These are phyloP conservation scores for Stegodyphus mimosarum DNA, from an alignment of 1,140 invertebrate species.

Conservation along the genomic window DNA sequence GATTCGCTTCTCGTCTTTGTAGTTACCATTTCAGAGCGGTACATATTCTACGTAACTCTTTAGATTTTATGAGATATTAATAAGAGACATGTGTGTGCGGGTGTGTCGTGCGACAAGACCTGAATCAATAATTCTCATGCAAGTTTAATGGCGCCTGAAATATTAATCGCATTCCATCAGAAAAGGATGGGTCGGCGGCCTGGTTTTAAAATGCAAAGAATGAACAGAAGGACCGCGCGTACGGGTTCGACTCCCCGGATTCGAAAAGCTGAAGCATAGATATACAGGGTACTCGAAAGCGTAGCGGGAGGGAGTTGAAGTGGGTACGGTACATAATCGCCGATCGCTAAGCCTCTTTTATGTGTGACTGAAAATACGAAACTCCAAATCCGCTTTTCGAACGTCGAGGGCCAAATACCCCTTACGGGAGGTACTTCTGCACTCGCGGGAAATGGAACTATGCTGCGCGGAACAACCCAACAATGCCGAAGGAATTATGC, in stretches of 20 bases:
- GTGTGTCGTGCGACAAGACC: constrained; percentile 11
- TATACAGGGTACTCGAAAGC: constrained; percentile 12
- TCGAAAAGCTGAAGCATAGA: constrained; percentile 44
- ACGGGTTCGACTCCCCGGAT: constrained; percentile 14
- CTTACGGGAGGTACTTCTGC: constrained; percentile 40
- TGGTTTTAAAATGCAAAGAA: constrained; percentile 60
- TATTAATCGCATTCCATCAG: constrained; percentile 57
- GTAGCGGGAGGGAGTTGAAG: constrained; percentile 28
- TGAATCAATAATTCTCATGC: constrained; percentile 51
- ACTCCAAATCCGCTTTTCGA: constrained; percentile 59
- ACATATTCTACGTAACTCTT: constrained; percentile 23
- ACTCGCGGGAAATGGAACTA: background rate
- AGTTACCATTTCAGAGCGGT: constrained; percentile 9
- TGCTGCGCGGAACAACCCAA: constrained; percentile 13
- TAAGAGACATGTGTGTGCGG: constrained; percentile 1
- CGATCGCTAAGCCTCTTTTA: constrained; percentile 60
- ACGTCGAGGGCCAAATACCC: constrained; percentile 28
- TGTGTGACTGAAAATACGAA: constrained; percentile 57
- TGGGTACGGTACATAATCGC: constrained; percentile 55
- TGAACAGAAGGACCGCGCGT: constrained; percentile 18
- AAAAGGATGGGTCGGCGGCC: constrained; percentile 20
- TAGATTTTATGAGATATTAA: constrained; percentile 50
- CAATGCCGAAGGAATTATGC: constrained; percentile 43
- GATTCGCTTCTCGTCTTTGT: constrained; percentile 2
- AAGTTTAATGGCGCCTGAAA: constrained; percentile 58